Base-by-base conservation (phyloP, 2,888 invertebrate genomes). In the Drosophila neonasuta region DNA sequence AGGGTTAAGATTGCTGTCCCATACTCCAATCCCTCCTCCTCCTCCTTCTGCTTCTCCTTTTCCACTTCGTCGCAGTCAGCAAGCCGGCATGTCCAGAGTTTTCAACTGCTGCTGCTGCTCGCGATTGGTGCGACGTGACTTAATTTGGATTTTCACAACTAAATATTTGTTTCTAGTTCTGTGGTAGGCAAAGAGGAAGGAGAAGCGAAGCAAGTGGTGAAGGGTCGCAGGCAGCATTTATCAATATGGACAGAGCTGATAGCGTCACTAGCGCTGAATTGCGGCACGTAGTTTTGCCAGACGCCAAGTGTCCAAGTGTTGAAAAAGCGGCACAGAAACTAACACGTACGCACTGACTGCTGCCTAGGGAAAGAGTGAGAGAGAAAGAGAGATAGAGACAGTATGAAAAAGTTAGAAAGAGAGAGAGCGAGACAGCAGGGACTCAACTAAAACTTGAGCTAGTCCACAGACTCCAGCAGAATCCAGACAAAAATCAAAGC, bases 51-150 rank as follows among this genome's bases (percentile, higher is more conserved):
- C 24, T 24, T 1, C 24, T 24, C 52, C 5, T 8, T 17, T 4
- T 32, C 7, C 0, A 8, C 7, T 2, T 30, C 8, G 7, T 3
- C 15, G 13, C 39, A 41, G 39, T 15, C 8, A 2, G 39, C 39
- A 41, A 42, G 4, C 24, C 5, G 41, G 41, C 48, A 32, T 45
- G 56, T 55, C 55, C 62, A 69, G 68, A 68, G 67, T 62, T 67
- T 62, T 56, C 71, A 72, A 69, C 88, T 85, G 88, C 86, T 88
- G 85, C 36, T 15, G 32, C 39, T 79, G 71, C 41, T 52, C 77
- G 82, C 89, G 89, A 89, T 89, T 89, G 90, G 77, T 78, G 79
- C 84, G 87, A 89, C 89, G 89, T 90, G 89, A 89, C 89, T 89
- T 88, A 83, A 90, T 89, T 89, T 89, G 77, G 87, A 85, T 69